Evolutionary conservation across 2,888 invertebrate genomes (phyloP).

Genomic region (Lysandra bellargus): DNA sequence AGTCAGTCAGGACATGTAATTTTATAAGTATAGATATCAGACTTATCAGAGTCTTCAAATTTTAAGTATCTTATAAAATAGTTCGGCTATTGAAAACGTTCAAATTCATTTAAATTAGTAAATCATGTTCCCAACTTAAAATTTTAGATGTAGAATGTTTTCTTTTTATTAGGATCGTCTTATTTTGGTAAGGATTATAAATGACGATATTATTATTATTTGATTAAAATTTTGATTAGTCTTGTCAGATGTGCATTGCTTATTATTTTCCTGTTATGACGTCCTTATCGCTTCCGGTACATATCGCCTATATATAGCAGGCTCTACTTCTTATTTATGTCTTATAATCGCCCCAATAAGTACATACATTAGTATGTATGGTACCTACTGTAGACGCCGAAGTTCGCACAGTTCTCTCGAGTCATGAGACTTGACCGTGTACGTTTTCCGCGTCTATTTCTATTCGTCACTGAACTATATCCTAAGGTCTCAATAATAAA

Average conservation of each 20-base stretch:
- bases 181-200: not conserved
- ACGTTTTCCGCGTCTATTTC: conserved; percentile 29
- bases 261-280: not conserved
- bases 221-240: not conserved
- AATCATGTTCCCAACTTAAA: too few species aligned
- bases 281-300: not conserved
- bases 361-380: not conserved
- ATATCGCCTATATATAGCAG: not conserved
- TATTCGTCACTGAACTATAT: conserved; percentile 9
- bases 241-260: not conserved
- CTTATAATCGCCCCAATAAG: not conserved
- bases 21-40: too few species aligned
- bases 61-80: not conserved
- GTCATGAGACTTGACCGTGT: conserved; percentile 15
- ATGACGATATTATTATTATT: not conserved
- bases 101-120: too few species aligned
- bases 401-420: not conserved
- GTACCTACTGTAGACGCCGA: not conserved
- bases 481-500: conserved; percentile 18
- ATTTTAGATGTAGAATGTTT: too few species aligned
- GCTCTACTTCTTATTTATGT: not conserved
- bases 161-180: too few species aligned
- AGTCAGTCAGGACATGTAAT: too few species aligned
- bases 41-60: not conserved
- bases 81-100: too few species aligned